Conservation (phyloP, 2,113 vertebrate species). For the Rattus norvegicus region GRCr8 NC_086032.1:97248501-97249000, state of each 20-base stretch:
- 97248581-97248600: slow-evolving; percentile 83
- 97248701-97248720: slow-evolving; percentile 56
- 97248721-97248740: slow-evolving; percentile 49
- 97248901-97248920: slow-evolving; percentile 53
- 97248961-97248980: slow-evolving; percentile 31
- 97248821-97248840: slow-evolving; percentile 33
- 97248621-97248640: not conserved
- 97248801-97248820: slow-evolving; percentile 65
- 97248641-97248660: slow-evolving; percentile 24
- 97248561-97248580: slow-evolving; percentile 86
- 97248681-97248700: slow-evolving; percentile 53
- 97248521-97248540: slow-evolving; percentile 92
- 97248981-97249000: slow-evolving; percentile 71
- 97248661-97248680: slow-evolving; percentile 15
- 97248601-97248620: slow-evolving; percentile 48
- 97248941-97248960: slow-evolving; percentile 55
- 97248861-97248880: slow-evolving; percentile 56
- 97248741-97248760: slow-evolving; percentile 51
- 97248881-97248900: slow-evolving; percentile 48
- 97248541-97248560: slow-evolving; percentile 87
- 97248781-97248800: slow-evolving; percentile 48
- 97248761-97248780: slow-evolving; percentile 71
- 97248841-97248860: slow-evolving; percentile 22
- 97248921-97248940: slow-evolving; percentile 20
- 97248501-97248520: slow-evolving; percentile 97